These are phyloP conservation scores for Chromoteleia sp. DNA, from an alignment of 2,888 invertebrate genomes.

Conservation along the genomic window DNA sequence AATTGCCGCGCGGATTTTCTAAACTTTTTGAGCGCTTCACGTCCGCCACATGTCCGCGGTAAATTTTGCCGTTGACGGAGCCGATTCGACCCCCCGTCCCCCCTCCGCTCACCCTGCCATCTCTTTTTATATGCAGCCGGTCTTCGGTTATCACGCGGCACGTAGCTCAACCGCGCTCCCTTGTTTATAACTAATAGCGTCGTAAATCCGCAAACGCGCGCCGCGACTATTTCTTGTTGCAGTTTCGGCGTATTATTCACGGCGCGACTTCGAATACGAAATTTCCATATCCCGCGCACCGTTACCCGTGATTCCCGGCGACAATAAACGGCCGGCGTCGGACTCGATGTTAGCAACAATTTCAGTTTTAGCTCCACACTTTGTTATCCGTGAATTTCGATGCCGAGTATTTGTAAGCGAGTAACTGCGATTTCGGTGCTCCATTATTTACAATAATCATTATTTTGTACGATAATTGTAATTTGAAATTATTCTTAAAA, in stretches of 20 bases:
- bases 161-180: constrained; percentile 15
- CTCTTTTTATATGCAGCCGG: constrained; percentile 19
- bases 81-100: constrained; percentile 37
- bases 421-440: too few species aligned
- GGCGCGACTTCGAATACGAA: constrained; percentile 34
- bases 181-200: constrained; percentile 47
- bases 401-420: background rate
- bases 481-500: too few species aligned
- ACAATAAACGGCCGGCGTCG: constrained; percentile 33
- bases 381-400: constrained; percentile 12
- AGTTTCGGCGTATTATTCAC: constrained; percentile 56
- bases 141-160: constrained; percentile 16
- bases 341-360: constrained; percentile 25
- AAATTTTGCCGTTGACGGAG: constrained; percentile 30
- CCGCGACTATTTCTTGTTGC: constrained; percentile 37
- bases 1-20: background rate
- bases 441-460: too few species aligned
- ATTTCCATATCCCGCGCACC: constrained; percentile 51
- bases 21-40: constrained; percentile 19
- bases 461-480: too few species aligned
- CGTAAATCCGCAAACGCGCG: constrained; percentile 39
- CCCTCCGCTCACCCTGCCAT: too few species aligned
- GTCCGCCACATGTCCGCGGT: constrained; percentile 33
- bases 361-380: constrained; percentile 18
- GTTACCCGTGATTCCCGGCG: constrained; percentile 51